Conservation (phyloP, 2,888 invertebrate genomes). For the Ametastegia equiseti region DNA sequence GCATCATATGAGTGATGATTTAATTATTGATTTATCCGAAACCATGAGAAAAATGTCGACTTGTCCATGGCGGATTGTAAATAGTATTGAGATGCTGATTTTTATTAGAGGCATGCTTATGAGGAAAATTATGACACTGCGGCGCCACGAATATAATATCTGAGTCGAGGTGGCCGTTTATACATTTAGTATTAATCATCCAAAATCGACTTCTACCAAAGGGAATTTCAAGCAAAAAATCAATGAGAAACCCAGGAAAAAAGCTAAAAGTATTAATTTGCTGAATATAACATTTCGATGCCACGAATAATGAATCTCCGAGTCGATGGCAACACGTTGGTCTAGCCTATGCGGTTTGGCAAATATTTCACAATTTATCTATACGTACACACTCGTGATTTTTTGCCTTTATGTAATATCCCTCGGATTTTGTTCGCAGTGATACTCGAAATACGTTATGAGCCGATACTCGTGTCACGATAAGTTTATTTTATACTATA, state of each 20-base stretch:
- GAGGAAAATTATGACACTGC: too few relatives aligned
- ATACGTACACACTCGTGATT: neutral
- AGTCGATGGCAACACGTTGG: neutral
- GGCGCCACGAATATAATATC: constrained; percentile 28
- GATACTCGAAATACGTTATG: neutral
- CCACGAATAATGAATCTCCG: neutral
- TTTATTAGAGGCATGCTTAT: too few relatives aligned
- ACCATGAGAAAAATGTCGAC: neutral
- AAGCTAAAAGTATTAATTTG: neutral
- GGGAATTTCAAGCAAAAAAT: neutral
- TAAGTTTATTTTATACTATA: neutral
- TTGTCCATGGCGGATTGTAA: neutral
- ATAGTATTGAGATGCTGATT: neutral
- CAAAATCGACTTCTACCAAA: neutral
- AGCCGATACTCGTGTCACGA: neutral
- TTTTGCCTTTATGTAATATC: neutral
- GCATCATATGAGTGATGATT: neutral
- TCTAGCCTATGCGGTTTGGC: neutral
- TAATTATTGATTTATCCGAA: neutral
- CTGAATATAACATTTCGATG: neutral
- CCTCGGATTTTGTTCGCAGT: neutral
- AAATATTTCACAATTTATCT: constrained; percentile 15
- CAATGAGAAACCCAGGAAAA: neutral
- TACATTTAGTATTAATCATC: neutral
- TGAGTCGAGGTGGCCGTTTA: neutral